These are phyloP conservation scores for Eonycteris spelaea DNA, from an alignment of 2,113 vertebrate genomes.

Conservation along the genomic window DNA sequence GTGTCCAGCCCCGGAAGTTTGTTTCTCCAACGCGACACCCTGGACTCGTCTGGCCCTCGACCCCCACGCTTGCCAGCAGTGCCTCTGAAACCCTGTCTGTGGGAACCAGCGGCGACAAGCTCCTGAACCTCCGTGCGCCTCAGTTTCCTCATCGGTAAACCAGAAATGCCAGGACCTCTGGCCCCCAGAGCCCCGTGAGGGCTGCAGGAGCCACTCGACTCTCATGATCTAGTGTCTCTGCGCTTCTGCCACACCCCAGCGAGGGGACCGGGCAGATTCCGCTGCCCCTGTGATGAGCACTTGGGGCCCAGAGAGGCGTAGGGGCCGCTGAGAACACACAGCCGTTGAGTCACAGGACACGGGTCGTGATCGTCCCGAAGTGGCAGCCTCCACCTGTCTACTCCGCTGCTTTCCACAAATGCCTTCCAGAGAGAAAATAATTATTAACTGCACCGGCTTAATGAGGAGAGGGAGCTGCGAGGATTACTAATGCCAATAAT, in stretches of 20 bases:
- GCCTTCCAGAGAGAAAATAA: background rate
- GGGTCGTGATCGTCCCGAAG: fast-evolving
- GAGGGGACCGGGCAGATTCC: fast-evolving
- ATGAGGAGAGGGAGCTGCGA: background rate
- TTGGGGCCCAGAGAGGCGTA: background rate
- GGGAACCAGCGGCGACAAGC: background rate
- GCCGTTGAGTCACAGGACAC: fast-evolving
- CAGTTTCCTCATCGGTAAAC: background rate
- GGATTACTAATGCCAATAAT: background rate
- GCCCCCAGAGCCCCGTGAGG: no score
- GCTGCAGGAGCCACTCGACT: fast-evolving
- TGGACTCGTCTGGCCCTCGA: background rate
- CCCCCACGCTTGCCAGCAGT: background rate
- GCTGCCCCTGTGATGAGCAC: fast-evolving
- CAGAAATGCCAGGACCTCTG: fast-evolving
- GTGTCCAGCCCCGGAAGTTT: no score
- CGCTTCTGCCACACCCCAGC: background rate
- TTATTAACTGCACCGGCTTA: background rate
- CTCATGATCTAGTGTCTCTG: background rate
- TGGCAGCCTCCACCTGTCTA: fast-evolving
- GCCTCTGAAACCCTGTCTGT: background rate
- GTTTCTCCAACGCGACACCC: no score
- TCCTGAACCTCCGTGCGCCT: fast-evolving
- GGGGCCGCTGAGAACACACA: background rate
- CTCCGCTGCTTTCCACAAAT: fast-evolving